Evolutionary conservation across 2,113 vertebrate genomes (phyloP), one percentile per base, ranked within the genome.

Genomic region (Channa maculata): DNA sequence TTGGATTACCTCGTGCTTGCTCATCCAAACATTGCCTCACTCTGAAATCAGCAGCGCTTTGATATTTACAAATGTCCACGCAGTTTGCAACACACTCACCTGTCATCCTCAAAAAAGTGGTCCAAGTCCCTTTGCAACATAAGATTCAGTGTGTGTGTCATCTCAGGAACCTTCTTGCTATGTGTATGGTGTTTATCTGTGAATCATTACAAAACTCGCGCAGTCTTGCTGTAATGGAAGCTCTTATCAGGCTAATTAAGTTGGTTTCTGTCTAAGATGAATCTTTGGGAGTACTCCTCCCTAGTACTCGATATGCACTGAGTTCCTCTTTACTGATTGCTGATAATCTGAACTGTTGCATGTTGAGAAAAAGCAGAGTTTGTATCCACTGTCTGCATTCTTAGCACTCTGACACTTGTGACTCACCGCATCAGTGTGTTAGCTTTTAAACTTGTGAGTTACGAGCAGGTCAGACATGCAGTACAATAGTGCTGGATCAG

Each of bases 301-400:
- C 71, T 0, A 3, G 15, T 46, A 58, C 68, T 58, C 24, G 14
- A 4, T 72, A 76, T 62, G 44, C 9, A 0, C 60, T 65, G 58
- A 82, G 36, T 37, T 37, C 57, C 15, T 64, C 36, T 64, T 33
- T 61, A 61, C 54, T 45, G 0, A 24, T 24, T 58, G n/a, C 44
- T 60, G 65, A 75, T 46, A 70, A 51, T 36, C 5, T 54, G 48
- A 57, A 5, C 58, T 64, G 55, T 41, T 71, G 52, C 10, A 15
- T 51, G 7, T 59, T 66, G 49, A 65, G 69, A 61, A 37, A 71
- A 85, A 78, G 57, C 7, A 41, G 53, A 65, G 52, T 84, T 80
- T 76, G 45, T 69, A 48, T 79, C 52, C 46, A 41, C 53, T 75
- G 70, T 58, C 61, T 86, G 43, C 75, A 63, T 88, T 89, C 71